Evolutionary conservation across 2,113 vertebrate genomes (phyloP), one percentile per base, ranked within the genome.

Genomic region (Mustela nigripes): DNA sequence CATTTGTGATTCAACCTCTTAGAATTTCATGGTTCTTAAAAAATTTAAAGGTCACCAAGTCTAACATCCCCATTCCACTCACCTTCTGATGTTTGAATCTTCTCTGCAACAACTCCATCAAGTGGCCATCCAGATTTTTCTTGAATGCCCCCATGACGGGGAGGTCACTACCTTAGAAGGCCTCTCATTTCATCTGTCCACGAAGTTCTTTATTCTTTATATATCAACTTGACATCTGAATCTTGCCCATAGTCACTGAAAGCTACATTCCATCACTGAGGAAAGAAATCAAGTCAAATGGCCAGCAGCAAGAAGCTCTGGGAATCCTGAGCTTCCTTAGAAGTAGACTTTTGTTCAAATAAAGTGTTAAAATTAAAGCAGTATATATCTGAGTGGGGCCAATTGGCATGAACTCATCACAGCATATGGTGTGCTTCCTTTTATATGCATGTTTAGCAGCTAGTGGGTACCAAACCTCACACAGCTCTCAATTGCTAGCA

Each of bases 291-390:
- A 82, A 98, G 88, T 95, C 88, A 95, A 94, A 83, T 81, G 93
- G 94, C 91, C 95, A 97, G 88, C 84, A 95, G 78, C 71, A 97
- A 97, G 96, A 94, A 98, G 92, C 84, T 95, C 96, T 82, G 97
- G 97, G 96, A 98, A 96, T 95, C 97, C 98, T 98, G 91, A 95
- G 97, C 97, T 97, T 98, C 96, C 98, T 98, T 98, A 98, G 97
- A 98, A 97, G 96, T 98, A 98, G 96, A 98, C 94, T 98, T 98
- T 97, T 98, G 97, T 98, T 98, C 97, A 97, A 97, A 97, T 95
- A 97, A 98, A 98, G 98, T 97, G 98, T 98, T 98, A 98, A 98
- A 98, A 98, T 98, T 96, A 97, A 98, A 98, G 95, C 97, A 95
- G 97, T 79, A 91, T 97, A 98, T 98, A 97, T 98, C 86, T 94